These are phyloP conservation scores for Mirza zaza DNA, from an alignment of 2,113 vertebrate species.

Conservation along the genomic window DNA sequence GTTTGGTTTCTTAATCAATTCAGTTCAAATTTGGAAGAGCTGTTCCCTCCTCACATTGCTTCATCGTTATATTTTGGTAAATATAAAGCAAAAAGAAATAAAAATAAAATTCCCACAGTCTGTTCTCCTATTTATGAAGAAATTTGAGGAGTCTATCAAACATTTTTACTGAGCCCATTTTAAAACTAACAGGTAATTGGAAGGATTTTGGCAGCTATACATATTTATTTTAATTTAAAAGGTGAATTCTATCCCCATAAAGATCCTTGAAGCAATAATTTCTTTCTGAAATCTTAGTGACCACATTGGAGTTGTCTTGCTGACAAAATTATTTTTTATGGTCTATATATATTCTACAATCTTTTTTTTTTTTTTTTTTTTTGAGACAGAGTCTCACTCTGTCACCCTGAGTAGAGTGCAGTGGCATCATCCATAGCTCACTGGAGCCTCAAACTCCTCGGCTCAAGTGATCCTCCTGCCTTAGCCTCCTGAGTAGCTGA, in stretches of 20 bases:
- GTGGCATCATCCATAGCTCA: no score
- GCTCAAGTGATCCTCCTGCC: no score
- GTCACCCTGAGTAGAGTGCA: no score
- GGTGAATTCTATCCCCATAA: not conserved
- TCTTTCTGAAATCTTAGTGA: slow-evolving; percentile 27
- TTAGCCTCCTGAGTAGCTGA: no score
- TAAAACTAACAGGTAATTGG: slow-evolving; percentile 35
- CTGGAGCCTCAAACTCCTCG: no score
- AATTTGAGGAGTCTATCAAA: not conserved
- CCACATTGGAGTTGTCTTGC: not conserved
- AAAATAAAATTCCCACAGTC: not conserved
- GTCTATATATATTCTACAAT: not conserved
- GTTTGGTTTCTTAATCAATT: slow-evolving; percentile 33
- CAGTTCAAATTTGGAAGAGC: not conserved
- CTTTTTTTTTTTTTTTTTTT: no score
- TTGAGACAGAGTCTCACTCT: no score
- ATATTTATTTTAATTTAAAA: slow-evolving; percentile 23
- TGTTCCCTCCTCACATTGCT: not conserved
- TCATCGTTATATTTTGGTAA: slow-evolving; percentile 29
- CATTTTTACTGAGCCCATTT: not conserved
- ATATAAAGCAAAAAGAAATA: not conserved
- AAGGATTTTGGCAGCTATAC: not conserved
- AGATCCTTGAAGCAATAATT: not conserved
- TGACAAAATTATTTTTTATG: slow-evolving; percentile 1
- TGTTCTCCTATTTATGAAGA: not conserved